A percentile compares a stretch with the other conserved stretches of the same genome.
Conservation (phyloP, 2,113 vertebrate species). For the Tenebrosternarchus preto region DNA sequence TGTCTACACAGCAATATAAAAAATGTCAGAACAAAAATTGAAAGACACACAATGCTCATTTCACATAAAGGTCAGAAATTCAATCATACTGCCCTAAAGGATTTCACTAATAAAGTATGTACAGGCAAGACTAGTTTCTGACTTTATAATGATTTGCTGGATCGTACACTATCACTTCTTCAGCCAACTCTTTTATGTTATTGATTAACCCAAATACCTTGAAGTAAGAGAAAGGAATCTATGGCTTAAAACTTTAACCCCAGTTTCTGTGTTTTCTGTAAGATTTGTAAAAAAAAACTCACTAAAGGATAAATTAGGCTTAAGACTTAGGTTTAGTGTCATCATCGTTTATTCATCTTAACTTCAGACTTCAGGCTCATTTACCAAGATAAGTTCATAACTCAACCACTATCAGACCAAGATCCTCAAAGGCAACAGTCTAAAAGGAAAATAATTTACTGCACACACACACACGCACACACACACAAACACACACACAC, state of each 20-base stretch:
- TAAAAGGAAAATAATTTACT: constrained; percentile 9
- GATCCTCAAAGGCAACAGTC: constrained; percentile 13
- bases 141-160: constrained; percentile 71
- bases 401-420: constrained; percentile 15
- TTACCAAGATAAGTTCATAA: constrained; percentile 10
- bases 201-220: constrained; percentile 46
- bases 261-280: not conserved
- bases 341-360: constrained; percentile 6
- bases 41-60: constrained; percentile 71
- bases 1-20: constrained; percentile 77
- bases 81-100: constrained; percentile 72
- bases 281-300: not conserved
- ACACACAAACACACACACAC: too few species aligned
- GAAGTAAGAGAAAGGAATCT: constrained; percentile 28
- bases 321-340: constrained; percentile 7
- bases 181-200: constrained; percentile 43
- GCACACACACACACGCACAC: not conserved
- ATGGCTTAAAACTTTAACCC: constrained; percentile 12
- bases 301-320: constrained; percentile 5
- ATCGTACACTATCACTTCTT: constrained; percentile 56
- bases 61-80: constrained; percentile 82
- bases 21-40: constrained; percentile 78
- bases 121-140: constrained; percentile 73
- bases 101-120: constrained; percentile 78
- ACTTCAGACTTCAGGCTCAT: constrained; percentile 13